Conservation (phyloP, 2,797 vertebrate genomes). For the Lates japonicus region DNA sequence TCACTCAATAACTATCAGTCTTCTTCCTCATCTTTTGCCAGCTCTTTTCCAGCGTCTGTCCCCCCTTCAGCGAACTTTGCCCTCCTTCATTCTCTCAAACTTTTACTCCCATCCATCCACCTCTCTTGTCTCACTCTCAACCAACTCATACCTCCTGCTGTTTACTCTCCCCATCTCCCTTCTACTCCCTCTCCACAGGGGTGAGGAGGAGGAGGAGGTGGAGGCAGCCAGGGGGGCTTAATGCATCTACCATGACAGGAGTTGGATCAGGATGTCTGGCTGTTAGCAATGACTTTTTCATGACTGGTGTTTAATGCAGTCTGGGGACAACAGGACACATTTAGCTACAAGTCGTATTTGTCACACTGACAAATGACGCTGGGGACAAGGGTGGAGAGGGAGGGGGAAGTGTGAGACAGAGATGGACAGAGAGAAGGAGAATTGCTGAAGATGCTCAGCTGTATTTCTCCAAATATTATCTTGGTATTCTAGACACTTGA, state of each 20-base stretch:
- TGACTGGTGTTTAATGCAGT: conserved; percentile 74
- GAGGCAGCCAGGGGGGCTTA: conserved; percentile 45
- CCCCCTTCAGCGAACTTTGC: conserved; percentile 2
- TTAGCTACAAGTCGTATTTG: conserved; percentile 68
- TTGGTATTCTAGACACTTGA: neutral
- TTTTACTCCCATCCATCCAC: conserved; percentile 28
- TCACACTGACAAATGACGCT: conserved; percentile 72
- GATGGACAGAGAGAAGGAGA: conserved; percentile 25
- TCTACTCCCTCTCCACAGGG: conserved; percentile 39
- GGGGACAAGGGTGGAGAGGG: neutral
- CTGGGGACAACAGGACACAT: conserved; percentile 74
- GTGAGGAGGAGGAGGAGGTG: conserved; percentile 36
- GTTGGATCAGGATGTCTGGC: conserved; percentile 70
- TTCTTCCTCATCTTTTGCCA: conserved; percentile 36
- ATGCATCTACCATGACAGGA: conserved; percentile 74
- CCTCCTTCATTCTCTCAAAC: conserved; percentile 22
- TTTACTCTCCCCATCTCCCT: conserved; percentile 25
- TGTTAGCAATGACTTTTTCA: conserved; percentile 71
- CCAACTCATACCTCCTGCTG: conserved; percentile 12
- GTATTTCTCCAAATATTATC: neutral
- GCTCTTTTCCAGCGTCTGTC: conserved; percentile 8
- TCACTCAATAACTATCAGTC: conserved; percentile 34
- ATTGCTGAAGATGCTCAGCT: neutral
- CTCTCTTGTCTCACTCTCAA: conserved; percentile 23
- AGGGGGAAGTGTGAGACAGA: conserved; percentile 5